Evolutionary conservation across 2,113 vertebrate genomes (phyloP).

Genomic region (Maccullochella peelii): DNA sequence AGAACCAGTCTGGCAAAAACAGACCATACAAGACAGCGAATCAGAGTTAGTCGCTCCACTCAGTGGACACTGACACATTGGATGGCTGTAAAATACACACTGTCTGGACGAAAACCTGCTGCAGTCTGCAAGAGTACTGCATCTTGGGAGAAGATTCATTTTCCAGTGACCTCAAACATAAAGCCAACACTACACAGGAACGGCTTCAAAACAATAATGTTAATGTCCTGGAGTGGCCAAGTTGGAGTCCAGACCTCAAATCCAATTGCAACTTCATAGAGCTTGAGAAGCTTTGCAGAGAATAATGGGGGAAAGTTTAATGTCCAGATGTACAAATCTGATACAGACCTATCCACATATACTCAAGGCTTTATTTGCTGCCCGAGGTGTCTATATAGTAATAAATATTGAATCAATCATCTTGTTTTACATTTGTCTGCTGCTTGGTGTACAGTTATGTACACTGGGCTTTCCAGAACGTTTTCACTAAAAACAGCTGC

Average conservation of each 20-base stretch:
- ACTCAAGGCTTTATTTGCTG: neutral
- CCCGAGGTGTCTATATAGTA: neutral
- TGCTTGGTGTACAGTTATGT: neutral
- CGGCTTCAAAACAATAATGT: slow-evolving; percentile 13
- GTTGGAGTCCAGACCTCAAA: slow-evolving; percentile 7
- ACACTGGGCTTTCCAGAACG: neutral
- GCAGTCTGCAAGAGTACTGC: slow-evolving; percentile 11
- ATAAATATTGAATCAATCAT: slow-evolving; percentile 15
- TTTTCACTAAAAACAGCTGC: neutral
- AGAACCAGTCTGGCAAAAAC: slow-evolving; percentile 16
- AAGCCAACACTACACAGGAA: slow-evolving; percentile 25
- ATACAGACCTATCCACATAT: neutral
- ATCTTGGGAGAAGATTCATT: slow-evolving; percentile 38
- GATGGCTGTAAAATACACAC: neutral
- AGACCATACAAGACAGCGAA: neutral
- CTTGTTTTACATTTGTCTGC: neutral
- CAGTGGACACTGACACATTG: slow-evolving; percentile 9
- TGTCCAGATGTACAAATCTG: slow-evolving; percentile 11
- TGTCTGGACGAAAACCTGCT: slow-evolving; percentile 1
- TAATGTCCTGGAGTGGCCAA: slow-evolving; percentile 12
- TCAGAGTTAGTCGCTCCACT: neutral
- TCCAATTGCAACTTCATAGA: neutral
- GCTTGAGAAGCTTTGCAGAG: slow-evolving; percentile 23
- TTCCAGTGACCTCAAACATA: slow-evolving; percentile 37
- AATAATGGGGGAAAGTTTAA: neutral